phyloP scores from a whole-genome alignment of 2,888 invertebrate species.

The Sphaeridia pumilis region DNA sequence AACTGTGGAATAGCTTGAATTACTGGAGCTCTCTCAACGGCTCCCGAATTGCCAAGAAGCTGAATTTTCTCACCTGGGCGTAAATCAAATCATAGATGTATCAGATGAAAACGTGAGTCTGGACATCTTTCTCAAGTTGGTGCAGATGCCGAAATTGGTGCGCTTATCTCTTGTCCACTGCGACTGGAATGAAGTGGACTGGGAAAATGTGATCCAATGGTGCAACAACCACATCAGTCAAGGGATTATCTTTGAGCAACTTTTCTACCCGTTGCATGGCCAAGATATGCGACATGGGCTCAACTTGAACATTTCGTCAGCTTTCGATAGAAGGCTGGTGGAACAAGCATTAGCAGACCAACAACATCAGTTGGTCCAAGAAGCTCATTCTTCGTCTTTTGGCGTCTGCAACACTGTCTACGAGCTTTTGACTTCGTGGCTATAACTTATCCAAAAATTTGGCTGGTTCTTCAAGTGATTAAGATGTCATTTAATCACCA shows the following conservation, averaged over 20 bases:
- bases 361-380: neutral
- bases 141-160: conserved; percentile 8
- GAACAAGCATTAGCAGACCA: neutral
- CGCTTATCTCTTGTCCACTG: conserved; percentile 12
- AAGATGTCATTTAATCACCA: no score
- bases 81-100: conserved; percentile 10
- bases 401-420: conserved; percentile 7
- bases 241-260: conserved; percentile 13
- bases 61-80: conserved; percentile 14
- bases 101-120: conserved; percentile 8
- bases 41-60: conserved; percentile 5
- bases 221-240: conserved; percentile 1
- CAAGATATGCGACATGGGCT: conserved; percentile 14
- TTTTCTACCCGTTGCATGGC: conserved; percentile 14
- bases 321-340: conserved; percentile 1
- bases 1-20: no score
- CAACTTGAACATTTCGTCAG: conserved; percentile 1
- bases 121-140: conserved; percentile 4
- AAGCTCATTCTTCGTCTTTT: no score
- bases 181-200: conserved; percentile 14
- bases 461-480: no score
- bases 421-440: conserved; percentile 1
- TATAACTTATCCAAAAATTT: conserved; percentile 1
- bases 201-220: conserved; percentile 13
- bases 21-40: neutral